Evolutionary conservation across 2,888 invertebrate genomes (phyloP).

Genomic region (Parnassius glacialis): DNA sequence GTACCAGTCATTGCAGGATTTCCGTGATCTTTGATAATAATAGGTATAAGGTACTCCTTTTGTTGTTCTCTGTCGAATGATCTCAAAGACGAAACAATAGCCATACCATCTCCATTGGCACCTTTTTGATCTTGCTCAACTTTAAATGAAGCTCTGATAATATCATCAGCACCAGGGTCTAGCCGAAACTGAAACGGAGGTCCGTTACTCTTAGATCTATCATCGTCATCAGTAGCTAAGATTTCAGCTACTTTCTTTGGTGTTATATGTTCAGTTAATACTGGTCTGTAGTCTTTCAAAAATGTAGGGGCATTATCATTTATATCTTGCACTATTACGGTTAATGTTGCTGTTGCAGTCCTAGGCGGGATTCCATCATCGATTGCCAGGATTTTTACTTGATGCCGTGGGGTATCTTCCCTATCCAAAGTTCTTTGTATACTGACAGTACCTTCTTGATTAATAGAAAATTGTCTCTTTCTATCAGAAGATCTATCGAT

Average conservation of each 20-base stretch:
- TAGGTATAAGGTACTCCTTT: constrained; percentile 97
- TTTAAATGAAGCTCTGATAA: constrained; percentile 96
- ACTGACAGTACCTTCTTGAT: constrained; percentile 96
- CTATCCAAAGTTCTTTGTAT: constrained; percentile 95
- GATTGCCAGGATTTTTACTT: constrained; percentile 97
- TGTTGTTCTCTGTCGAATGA: constrained; percentile 97
- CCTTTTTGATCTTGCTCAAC: constrained; percentile 98
- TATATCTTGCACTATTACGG: constrained; percentile 96
- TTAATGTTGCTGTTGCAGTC: constrained; percentile 95
- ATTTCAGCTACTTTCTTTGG: constrained; percentile 96
- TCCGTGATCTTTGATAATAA: constrained; percentile 98
- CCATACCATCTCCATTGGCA: constrained; percentile 98
- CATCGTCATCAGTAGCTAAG: constrained; percentile 95
- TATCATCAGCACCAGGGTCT: constrained; percentile 96
- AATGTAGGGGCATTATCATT: constrained; percentile 97
- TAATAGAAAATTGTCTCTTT: constrained; percentile 95
- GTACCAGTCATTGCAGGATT: constrained; percentile 98
- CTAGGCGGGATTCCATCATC: constrained; percentile 96
- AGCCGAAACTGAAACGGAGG: constrained; percentile 97
- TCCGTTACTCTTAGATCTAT: constrained; percentile 95
- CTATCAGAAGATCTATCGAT: constrained; percentile 96
- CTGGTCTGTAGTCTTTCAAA: constrained; percentile 94
- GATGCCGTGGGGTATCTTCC: constrained; percentile 97
- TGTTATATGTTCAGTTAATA: constrained; percentile 95
- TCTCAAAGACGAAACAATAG: constrained; percentile 95